These are phyloP conservation scores for Ibidorhyncha struthersii DNA, from an alignment of 2,113 vertebrate genomes.

Conservation along the genomic window DNA sequence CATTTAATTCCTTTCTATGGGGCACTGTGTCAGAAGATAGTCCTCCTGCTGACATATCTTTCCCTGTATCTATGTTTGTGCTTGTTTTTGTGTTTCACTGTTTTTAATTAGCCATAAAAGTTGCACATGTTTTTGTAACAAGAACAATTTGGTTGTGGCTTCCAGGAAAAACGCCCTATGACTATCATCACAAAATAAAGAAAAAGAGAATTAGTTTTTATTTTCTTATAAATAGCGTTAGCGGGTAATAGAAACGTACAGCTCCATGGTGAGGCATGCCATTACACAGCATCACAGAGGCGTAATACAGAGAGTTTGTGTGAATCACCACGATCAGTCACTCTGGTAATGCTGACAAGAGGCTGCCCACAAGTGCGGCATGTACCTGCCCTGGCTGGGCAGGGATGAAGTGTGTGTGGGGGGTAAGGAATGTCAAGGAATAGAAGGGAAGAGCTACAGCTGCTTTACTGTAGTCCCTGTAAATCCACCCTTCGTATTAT, in stretches of 20 bases:
- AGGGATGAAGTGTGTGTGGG: not conserved
- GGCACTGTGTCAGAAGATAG: not conserved
- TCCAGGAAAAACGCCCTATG: not conserved
- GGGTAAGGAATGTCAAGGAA: not conserved
- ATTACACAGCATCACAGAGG: not conserved
- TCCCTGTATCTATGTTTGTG: not conserved
- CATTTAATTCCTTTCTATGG: not conserved
- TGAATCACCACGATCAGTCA: not conserved
- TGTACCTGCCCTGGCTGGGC: rapidly evolving
- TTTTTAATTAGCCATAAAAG: not conserved
- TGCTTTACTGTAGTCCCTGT: not conserved
- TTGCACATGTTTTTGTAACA: not conserved
- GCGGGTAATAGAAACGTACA: not conserved
- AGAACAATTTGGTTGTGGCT: not conserved
- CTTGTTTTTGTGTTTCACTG: not conserved
- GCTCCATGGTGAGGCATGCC: not conserved
- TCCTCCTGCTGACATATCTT: not conserved
- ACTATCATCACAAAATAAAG: not conserved
- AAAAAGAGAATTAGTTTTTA: not conserved
- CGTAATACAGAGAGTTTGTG: not conserved
- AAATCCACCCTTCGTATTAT: not conserved
- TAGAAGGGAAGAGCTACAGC: not conserved
- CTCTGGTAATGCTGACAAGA: not conserved
- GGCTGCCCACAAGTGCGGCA: not conserved
- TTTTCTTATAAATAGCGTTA: not conserved